Evolutionary conservation across 2,888 invertebrate species (phyloP), one percentile per base, ranked within the genome.

Genomic region (Notodonta ziczac): DNA sequence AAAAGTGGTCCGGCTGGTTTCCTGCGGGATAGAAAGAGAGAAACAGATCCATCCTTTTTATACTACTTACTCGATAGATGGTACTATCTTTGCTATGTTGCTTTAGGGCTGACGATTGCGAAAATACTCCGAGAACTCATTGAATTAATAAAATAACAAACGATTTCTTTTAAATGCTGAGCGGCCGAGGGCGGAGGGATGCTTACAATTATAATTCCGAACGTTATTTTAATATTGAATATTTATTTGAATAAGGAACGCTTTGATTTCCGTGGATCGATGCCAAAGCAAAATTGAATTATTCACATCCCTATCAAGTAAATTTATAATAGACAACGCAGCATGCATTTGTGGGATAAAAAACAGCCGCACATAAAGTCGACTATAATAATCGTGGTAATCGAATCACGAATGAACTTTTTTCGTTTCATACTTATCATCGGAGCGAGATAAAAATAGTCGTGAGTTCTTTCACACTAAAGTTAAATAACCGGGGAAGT

Each of bases 1-100:
- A 90, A 90, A 90, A 89, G 88, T 82, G 82, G 87, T 85, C 81
- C 77, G 84, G 83, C 85, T 81, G 84, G 87, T 86, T 83, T 73
- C 73, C 77, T 78, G 76, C 77, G 77, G 77, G 77, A 77, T 70
- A 73, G 76, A 81, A 73, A 79, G 81, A 80, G 81, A 81, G 76
- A 76, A 80, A 78, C 70, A 71, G 66, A 70, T 74, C 67, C 66
- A 77, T 74, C 70, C 73, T 78, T 78, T 77, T 77, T 72, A 72
- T 77, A 72, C 75, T 73, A 72, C 62, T 66, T 66, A 62, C 60
- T 40, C 48, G 54, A 63, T 66, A 65, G 58, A 59, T 56, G 56
- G 6, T 56, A 60, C 32, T 55, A 61, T 61, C 62, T 16, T 46
- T 59, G 67, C 67, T 66, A 63, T 66, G 63, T 65, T 56, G 48